Percentiles rank a stretch among this genome's conserved stretches.
phyloP scores from a whole-genome alignment of 2,113 vertebrate species.

The Fukomys damarensis region DNA sequence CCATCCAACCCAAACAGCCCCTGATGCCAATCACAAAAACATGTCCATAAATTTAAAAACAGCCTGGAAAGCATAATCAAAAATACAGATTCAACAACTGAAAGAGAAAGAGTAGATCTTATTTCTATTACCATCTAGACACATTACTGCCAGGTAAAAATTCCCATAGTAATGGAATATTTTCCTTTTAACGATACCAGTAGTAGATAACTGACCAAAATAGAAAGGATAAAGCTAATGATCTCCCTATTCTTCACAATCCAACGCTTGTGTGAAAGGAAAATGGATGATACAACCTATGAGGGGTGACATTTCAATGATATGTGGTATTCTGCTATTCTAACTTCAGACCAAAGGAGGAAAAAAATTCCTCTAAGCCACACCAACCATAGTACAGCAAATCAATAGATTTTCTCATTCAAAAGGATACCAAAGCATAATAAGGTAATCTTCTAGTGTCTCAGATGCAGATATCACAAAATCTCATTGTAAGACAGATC shows the following conservation, averaged over 20 bases:
- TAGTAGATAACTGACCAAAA: background rate
- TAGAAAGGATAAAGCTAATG: background rate
- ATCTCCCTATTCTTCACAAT: background rate
- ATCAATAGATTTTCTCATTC: constrained; percentile 39
- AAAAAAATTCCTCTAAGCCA: constrained; percentile 24
- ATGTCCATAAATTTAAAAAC: background rate
- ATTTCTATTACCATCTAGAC: constrained; percentile 12
- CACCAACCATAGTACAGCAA: background rate
- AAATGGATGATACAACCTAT: background rate
- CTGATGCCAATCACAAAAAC: background rate
- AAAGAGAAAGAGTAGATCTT: background rate
- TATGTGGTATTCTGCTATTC: background rate
- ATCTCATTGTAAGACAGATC: background rate
- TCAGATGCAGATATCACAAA: background rate
- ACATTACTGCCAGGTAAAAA: constrained; percentile 27
- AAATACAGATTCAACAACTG: background rate
- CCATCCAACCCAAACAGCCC: background rate
- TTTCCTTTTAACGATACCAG: background rate
- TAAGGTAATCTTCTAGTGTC: background rate
- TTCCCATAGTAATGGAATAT: background rate
- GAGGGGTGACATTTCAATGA: background rate
- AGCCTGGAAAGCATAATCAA: background rate
- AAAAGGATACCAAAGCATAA: background rate
- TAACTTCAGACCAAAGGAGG: constrained; percentile 41
- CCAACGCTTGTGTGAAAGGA: background rate